Conservation (phyloP, 2,888 invertebrate species). For the Drosophila atripex region DNA sequence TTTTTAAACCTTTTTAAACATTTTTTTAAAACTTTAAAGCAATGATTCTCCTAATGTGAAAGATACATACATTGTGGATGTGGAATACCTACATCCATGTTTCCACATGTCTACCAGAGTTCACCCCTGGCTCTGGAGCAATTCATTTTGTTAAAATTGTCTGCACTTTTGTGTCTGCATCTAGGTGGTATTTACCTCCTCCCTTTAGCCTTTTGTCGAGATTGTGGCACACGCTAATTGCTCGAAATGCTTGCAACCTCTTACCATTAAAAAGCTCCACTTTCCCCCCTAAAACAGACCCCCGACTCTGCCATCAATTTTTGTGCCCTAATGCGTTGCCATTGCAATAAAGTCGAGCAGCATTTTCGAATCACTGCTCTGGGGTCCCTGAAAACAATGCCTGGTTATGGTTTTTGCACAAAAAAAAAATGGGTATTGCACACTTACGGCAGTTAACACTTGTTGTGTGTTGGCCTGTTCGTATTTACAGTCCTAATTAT, state of each 20-base stretch:
- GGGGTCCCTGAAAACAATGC: conserved; percentile 55
- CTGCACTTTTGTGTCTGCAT: conserved; percentile 40
- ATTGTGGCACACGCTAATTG: conserved; percentile 75
- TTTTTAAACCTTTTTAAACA: too few relatives aligned
- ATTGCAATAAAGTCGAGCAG: conserved; percentile 57
- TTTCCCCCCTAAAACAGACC: neutral
- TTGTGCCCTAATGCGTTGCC: conserved; percentile 38
- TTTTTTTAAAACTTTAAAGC: too few relatives aligned
- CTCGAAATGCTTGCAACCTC: conserved; percentile 55
- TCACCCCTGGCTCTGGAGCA: conserved; percentile 19
- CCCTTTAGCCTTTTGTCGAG: conserved; percentile 63
- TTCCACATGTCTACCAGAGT: neutral
- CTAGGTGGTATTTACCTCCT: conserved; percentile 56
- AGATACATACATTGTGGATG: neutral
- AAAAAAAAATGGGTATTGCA: conserved; percentile 54
- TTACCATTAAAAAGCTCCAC: conserved; percentile 29
- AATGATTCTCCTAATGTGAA: neutral
- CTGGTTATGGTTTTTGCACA: conserved; percentile 39
- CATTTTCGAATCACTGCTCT: conserved; percentile 47
- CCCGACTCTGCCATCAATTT: conserved; percentile 21
- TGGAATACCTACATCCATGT: neutral
- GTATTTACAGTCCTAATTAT: conserved; percentile 20
- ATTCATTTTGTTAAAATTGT: conserved; percentile 54
- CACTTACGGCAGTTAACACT: conserved; percentile 68
- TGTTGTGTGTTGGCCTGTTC: conserved; percentile 32